Conservation (phyloP, 2,113 vertebrate genomes). For the Genyomyrus donnyi region DNA sequence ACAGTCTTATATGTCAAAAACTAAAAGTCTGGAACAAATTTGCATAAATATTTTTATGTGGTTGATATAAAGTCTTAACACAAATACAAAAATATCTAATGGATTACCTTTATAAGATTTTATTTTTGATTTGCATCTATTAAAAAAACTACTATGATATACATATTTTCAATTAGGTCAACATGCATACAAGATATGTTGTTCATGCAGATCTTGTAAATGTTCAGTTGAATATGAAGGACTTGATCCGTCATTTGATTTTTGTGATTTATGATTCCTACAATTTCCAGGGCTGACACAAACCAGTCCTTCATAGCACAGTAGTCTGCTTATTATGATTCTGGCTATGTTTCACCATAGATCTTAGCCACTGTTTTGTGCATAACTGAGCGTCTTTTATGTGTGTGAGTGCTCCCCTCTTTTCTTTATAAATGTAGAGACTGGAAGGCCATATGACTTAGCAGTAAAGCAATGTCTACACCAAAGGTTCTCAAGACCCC, state of each 20-base stretch:
- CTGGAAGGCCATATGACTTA: not conserved
- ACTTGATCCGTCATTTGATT: not conserved
- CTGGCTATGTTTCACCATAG: not conserved
- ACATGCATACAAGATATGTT: not conserved
- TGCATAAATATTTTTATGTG: not conserved
- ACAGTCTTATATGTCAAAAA: not conserved
- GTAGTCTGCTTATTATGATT: not conserved
- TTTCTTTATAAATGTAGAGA: not conserved
- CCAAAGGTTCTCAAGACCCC: conserved; percentile 10
- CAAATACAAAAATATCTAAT: conserved; percentile 11
- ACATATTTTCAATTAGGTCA: conserved; percentile 14
- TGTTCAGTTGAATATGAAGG: not conserved
- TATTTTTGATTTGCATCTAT: conserved; percentile 38
- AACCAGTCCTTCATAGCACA: not conserved
- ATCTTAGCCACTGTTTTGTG: not conserved
- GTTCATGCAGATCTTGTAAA: not conserved
- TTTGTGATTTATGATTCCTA: not conserved
- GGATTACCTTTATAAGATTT: conserved; percentile 18
- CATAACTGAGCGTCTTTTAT: not conserved
- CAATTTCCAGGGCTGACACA: not conserved
- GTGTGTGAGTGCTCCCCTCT: conserved; percentile 14
- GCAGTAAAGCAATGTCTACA: not conserved
- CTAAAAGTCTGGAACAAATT: not conserved
- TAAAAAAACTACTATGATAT: conserved; percentile 26
- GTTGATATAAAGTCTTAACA: conserved; percentile 17